phyloP scores from a whole-genome alignment of 1,140 invertebrate genomes.

The Trachymyrmex septentrionalis region DNA sequence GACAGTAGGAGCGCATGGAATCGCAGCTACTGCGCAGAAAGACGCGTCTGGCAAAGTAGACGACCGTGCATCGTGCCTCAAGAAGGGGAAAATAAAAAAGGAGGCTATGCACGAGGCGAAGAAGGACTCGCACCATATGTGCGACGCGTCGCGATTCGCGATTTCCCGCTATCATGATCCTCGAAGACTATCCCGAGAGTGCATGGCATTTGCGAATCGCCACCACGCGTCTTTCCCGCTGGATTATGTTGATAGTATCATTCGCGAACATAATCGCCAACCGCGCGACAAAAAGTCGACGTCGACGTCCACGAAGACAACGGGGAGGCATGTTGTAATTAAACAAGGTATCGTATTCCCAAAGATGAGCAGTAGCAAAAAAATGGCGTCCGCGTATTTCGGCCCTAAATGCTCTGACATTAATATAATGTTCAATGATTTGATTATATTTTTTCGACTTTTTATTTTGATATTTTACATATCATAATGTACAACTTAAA shows the following conservation, averaged over 20 bases:
- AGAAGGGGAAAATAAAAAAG: constrained; percentile 52
- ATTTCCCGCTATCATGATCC: constrained; percentile 70
- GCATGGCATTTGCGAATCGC: constrained; percentile 62
- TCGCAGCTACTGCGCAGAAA: constrained; percentile 63
- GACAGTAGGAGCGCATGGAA: not conserved
- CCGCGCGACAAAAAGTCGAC: not conserved
- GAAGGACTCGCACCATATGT: constrained; percentile 23
- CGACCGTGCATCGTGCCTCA: constrained; percentile 63
- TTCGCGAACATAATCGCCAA: constrained; percentile 62
- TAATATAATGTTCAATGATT: too few relatives aligned
- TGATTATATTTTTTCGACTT: too few relatives aligned
- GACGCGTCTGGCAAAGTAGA: constrained; percentile 65
- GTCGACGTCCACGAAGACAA: constrained; percentile 9
- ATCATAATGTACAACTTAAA: too few relatives aligned
- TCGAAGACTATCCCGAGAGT: constrained; percentile 17
- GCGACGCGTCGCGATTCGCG: constrained; percentile 41
- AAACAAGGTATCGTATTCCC: too few relatives aligned
- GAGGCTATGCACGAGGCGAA: constrained; percentile 39
- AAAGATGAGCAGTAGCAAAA: too few relatives aligned
- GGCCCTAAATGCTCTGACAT: too few relatives aligned
- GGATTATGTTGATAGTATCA: constrained; percentile 72
- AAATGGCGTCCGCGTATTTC: too few relatives aligned
- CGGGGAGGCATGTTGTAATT: too few relatives aligned
- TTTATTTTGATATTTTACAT: too few relatives aligned
- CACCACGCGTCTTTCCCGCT: constrained; percentile 48